These are phyloP conservation scores for Physella acuta DNA, from an alignment of 1,140 invertebrate species.

Conservation along the genomic window DNA sequence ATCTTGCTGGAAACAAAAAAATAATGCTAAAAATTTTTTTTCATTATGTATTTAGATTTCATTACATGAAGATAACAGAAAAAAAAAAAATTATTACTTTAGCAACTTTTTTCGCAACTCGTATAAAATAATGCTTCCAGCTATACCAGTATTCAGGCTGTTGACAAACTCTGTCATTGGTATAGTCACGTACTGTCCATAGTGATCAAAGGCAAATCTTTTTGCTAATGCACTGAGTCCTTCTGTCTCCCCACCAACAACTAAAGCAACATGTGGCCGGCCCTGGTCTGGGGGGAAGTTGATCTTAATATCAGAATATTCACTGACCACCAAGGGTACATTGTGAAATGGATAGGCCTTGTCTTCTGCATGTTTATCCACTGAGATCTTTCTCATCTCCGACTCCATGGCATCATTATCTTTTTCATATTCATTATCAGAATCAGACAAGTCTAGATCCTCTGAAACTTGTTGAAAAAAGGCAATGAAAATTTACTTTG, in stretches of 20 bases:
- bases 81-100: too few relatives aligned
- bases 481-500: too few relatives aligned
- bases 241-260: constrained; percentile 87
- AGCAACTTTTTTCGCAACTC: constrained; percentile 67
- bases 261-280: constrained; percentile 61
- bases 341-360: neutral
- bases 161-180: constrained; percentile 77
- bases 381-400: neutral
- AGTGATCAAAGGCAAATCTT: constrained; percentile 63
- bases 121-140: constrained; percentile 79
- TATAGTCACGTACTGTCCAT: constrained; percentile 65
- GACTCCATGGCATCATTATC: neutral
- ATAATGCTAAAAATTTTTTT: too few relatives aligned
- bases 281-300: neutral
- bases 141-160: constrained; percentile 82
- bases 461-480: too few relatives aligned
- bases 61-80: too few relatives aligned
- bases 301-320: constrained; percentile 1
- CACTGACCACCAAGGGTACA: neutral
- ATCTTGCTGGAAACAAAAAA: too few relatives aligned
- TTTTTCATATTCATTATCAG: neutral
- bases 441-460: neutral
- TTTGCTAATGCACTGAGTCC: constrained; percentile 74
- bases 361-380: neutral
- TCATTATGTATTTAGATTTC: too few relatives aligned